Conservation (phyloP, 2,113 vertebrate genomes). For the Polypterus senegalus region DNA sequence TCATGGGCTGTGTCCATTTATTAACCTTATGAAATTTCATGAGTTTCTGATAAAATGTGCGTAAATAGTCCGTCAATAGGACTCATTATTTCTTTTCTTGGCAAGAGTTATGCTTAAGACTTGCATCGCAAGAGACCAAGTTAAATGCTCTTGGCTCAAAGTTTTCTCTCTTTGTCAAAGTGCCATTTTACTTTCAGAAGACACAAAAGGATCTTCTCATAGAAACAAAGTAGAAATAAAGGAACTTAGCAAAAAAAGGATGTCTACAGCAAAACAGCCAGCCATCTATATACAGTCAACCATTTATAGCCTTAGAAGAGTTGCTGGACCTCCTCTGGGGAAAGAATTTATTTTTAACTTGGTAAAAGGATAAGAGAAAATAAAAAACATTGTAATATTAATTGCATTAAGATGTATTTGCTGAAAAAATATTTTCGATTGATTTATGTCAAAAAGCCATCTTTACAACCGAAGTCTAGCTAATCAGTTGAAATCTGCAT, state of each 20-base stretch:
- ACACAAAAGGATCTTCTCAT: not conserved
- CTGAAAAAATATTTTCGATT: too few species aligned
- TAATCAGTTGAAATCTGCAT: too few species aligned
- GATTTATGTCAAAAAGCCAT: too few species aligned
- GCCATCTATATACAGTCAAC: too few species aligned
- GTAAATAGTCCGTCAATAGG: slow-evolving; percentile 12
- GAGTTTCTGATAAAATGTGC: slow-evolving; percentile 11
- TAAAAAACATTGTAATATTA: too few species aligned
- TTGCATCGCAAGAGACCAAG: slow-evolving; percentile 33
- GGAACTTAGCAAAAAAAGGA: not conserved
- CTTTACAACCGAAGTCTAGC: too few species aligned
- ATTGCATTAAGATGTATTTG: too few species aligned
- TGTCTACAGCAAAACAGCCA: not conserved
- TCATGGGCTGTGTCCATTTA: slow-evolving; percentile 5
- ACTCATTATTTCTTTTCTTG: slow-evolving; percentile 23
- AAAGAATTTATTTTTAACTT: too few species aligned
- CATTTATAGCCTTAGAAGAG: too few species aligned
- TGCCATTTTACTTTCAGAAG: slow-evolving; percentile 7
- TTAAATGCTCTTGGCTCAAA: slow-evolving; percentile 37
- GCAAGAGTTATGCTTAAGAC: slow-evolving; percentile 23
- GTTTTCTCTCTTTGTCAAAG: not conserved
- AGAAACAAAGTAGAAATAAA: not conserved
- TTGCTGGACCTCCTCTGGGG: too few species aligned
- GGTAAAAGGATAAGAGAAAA: too few species aligned
- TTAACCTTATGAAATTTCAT: slow-evolving; percentile 15